phyloP scores from a whole-genome alignment of 2,797 vertebrate species.

The Rhincodon typus region DNA sequence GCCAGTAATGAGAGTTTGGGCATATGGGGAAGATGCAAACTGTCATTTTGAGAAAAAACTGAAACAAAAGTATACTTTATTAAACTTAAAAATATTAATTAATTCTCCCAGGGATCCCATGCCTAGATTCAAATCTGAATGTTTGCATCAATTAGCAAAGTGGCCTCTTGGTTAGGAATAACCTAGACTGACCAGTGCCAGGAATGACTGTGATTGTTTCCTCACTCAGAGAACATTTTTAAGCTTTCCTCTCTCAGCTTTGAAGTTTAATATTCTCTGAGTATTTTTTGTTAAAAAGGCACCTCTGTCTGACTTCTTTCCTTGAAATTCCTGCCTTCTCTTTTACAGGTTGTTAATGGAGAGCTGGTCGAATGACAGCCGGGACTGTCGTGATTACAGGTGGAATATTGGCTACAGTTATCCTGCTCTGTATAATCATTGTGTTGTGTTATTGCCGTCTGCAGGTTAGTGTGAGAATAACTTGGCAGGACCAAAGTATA shows the following conservation, averaged over 20 bases:
- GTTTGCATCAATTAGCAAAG: background rate
- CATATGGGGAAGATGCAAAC: background rate
- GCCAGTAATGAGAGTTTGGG: background rate
- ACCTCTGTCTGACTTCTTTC: background rate
- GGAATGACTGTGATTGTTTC: background rate
- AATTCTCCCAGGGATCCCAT: background rate
- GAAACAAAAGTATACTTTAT: background rate
- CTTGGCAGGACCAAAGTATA: background rate
- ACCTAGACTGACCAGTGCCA: background rate
- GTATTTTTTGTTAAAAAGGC: background rate
- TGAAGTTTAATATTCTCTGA: background rate
- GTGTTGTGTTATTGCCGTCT: slow-evolving; percentile 94
- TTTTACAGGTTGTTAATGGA: slow-evolving; percentile 85
- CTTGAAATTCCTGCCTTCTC: background rate
- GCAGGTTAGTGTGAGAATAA: slow-evolving; percentile 65
- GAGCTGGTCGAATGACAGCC: slow-evolving; percentile 97
- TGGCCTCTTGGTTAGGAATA: background rate
- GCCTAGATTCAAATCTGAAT: too few relatives aligned
- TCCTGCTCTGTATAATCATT: slow-evolving; percentile 87
- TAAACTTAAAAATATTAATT: background rate
- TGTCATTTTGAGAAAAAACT: background rate
- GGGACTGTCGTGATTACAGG: slow-evolving; percentile 99
- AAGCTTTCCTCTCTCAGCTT: background rate
- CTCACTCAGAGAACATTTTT: background rate
- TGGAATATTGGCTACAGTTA: slow-evolving; percentile 94